These are phyloP conservation scores for Athalia cordata DNA, from an alignment of 2,888 invertebrate genomes.

Conservation along the genomic window DNA sequence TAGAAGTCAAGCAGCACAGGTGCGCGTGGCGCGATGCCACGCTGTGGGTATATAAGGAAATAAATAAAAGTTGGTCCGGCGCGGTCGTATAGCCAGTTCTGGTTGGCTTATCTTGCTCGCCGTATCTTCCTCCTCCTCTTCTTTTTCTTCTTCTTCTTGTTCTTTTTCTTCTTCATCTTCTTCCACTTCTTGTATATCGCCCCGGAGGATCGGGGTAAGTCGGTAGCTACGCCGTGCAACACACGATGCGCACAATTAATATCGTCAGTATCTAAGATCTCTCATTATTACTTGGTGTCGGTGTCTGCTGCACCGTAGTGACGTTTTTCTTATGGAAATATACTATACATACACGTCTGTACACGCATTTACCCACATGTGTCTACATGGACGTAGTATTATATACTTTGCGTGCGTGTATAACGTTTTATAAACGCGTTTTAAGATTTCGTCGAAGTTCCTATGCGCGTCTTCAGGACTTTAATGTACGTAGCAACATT, in stretches of 20 bases:
- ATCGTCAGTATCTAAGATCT: constrained; percentile 72
- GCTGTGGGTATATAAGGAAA: constrained; percentile 18
- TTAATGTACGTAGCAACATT: constrained; percentile 2
- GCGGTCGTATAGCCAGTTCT: constrained; percentile 26
- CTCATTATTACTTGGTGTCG: constrained; percentile 69
- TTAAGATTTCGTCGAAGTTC: constrained; percentile 17
- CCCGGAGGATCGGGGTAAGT: constrained; percentile 65
- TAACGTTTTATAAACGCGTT: constrained; percentile 18
- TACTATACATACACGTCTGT: too few species aligned
- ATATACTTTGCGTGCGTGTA: neutral
- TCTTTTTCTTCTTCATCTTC: too few species aligned
- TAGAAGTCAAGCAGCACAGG: neutral
- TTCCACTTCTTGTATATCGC: constrained; percentile 52
- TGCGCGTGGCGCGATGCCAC: constrained; percentile 30
- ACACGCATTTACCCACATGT: too few species aligned
- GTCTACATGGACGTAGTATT: constrained; percentile 22
- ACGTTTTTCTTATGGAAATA: too few species aligned
- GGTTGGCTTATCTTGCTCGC: constrained; percentile 35
- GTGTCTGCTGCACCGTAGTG: constrained; percentile 44
- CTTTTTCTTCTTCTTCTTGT: too few species aligned
- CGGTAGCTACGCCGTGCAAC: constrained; percentile 67
- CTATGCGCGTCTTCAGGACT: neutral
- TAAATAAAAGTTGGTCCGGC: constrained; percentile 34
- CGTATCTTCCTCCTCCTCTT: constrained; percentile 1
- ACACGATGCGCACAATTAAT: constrained; percentile 72